Percentiles rank a stretch among this genome's conserved stretches.
Conservation (phyloP, 2,797 vertebrate genomes). For the Platyrinchus mystaceus region DNA sequence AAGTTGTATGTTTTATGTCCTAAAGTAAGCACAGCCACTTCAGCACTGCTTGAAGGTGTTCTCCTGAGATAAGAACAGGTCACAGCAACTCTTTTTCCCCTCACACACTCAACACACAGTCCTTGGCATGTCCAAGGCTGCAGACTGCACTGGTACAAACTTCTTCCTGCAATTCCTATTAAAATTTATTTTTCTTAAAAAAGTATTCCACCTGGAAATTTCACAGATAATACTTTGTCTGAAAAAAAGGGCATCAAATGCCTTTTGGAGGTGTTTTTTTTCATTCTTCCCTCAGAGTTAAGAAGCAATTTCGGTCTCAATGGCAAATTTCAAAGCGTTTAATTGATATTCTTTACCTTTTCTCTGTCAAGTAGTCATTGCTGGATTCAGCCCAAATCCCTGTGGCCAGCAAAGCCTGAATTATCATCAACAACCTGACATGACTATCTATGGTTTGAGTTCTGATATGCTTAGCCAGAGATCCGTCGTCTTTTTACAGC, state of each 20-base stretch:
- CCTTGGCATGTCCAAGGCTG: background rate
- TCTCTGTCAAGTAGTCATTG: background rate
- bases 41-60: background rate
- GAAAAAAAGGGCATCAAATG: background rate
- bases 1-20: background rate
- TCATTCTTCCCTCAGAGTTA: background rate
- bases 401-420: background rate
- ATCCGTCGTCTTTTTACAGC: background rate
- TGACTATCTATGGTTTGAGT: background rate
- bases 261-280: background rate
- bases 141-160: background rate
- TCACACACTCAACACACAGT: rapidly evolving
- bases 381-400: background rate
- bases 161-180: background rate
- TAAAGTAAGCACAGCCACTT: background rate
- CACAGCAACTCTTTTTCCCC: background rate
- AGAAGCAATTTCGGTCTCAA: background rate
- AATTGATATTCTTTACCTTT: background rate
- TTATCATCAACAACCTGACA: background rate
- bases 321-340: background rate
- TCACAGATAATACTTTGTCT: background rate
- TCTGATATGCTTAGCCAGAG: background rate
- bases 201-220: background rate
- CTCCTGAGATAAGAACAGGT: background rate
- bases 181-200: background rate